These are phyloP conservation scores for Columba janthina DNA, from an alignment of 2,113 vertebrate species.

Conservation along the genomic window DNA sequence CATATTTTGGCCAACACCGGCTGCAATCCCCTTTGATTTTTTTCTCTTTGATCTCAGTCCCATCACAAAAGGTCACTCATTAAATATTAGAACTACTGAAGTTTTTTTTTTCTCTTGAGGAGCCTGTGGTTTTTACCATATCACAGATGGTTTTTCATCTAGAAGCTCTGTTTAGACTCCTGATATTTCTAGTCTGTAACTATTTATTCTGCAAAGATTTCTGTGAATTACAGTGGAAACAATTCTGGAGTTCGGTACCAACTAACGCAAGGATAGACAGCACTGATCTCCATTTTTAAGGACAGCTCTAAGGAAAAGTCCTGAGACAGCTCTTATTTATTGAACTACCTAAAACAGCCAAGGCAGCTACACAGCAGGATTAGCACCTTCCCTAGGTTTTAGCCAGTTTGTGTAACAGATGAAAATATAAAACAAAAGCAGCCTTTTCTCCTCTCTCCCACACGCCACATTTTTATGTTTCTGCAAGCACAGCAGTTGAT, in stretches of 20 bases:
- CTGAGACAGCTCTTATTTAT: background rate
- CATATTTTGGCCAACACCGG: background rate
- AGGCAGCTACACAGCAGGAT: background rate
- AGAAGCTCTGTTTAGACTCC: background rate
- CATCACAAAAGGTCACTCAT: background rate
- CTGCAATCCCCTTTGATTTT: background rate
- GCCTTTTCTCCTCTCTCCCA: background rate
- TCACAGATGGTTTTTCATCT: background rate
- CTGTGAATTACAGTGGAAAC: background rate
- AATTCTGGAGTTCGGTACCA: background rate
- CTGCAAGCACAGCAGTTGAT: background rate
- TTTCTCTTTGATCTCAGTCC: background rate
- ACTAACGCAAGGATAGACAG: background rate
- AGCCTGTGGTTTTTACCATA: background rate
- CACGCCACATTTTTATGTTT: background rate
- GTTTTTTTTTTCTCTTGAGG: background rate
- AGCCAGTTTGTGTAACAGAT: background rate
- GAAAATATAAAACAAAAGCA: background rate
- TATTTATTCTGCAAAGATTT: background rate
- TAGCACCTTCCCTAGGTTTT: background rate
- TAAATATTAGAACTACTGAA: background rate
- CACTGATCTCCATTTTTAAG: background rate
- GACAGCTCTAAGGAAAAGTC: background rate
- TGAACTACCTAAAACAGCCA: background rate
- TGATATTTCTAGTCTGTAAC: background rate